Evolutionary conservation across 2,113 vertebrate species (phyloP).

Genomic region (Mastomys coucha): DNA sequence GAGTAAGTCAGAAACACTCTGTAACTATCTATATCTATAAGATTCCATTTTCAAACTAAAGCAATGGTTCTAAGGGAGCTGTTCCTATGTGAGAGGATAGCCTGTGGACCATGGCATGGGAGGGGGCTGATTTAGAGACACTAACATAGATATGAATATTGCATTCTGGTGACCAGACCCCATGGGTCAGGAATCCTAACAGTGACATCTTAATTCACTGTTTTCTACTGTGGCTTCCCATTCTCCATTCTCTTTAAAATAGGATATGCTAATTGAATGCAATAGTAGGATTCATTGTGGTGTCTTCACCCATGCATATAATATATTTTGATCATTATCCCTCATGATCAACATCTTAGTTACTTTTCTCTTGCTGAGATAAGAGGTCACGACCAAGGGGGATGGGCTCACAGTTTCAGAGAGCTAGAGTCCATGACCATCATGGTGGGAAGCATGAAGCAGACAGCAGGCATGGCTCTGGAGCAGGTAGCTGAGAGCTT

Average conservation of each 20-base stretch:
- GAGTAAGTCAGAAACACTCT: no score
- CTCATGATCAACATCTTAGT: neutral
- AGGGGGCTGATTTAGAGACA: no score
- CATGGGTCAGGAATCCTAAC: rapidly evolving
- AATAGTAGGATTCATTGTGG: neutral
- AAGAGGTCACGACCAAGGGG: neutral
- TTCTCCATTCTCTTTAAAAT: neutral
- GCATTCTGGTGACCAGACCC: neutral
- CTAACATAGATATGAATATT: rapidly evolving
- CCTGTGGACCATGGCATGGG: rapidly evolving
- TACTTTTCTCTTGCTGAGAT: neutral
- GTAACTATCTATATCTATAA: no score
- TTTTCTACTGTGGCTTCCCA: rapidly evolving
- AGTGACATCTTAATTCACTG: neutral
- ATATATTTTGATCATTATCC: neutral
- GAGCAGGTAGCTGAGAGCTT: neutral
- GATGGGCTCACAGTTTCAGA: neutral
- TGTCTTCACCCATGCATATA: neutral
- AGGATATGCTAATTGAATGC: neutral
- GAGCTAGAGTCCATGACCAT: neutral
- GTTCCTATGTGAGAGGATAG: neutral
- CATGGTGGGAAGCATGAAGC: neutral
- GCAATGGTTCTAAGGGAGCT: no score
- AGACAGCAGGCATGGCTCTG: neutral
- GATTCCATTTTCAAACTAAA: neutral